Percentiles rank a stretch among this genome's conserved stretches.
phyloP scores from a whole-genome alignment of 1,140 invertebrate genomes.

The Holotrichia oblita region DNA sequence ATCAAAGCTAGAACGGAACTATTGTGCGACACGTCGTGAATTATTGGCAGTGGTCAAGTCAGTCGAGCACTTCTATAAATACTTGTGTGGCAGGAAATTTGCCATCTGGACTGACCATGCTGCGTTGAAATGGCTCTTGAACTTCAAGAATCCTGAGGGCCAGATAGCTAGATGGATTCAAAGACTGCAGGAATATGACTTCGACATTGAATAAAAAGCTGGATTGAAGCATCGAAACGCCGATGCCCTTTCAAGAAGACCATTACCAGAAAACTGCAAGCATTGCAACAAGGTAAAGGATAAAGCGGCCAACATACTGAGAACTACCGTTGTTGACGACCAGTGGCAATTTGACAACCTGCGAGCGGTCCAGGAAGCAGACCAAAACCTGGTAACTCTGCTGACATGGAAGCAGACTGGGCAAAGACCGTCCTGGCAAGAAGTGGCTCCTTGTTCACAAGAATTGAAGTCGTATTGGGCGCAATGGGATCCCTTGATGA shows the following conservation, averaged over 20 bases:
- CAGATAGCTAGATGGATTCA: constrained; percentile 49
- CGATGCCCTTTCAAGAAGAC: constrained; percentile 46
- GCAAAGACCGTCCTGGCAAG: no score
- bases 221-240: constrained; percentile 44
- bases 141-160: constrained; percentile 50
- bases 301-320: neutral
- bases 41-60: constrained; percentile 42
- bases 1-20: constrained; percentile 56
- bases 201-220: constrained; percentile 46
- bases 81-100: constrained; percentile 43
- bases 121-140: constrained; percentile 51
- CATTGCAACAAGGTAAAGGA: constrained; percentile 31
- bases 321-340: no score
- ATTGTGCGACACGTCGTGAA: constrained; percentile 48
- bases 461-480: no score
- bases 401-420: no score
- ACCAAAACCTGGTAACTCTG: no score
- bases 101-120: constrained; percentile 50
- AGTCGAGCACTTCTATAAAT: no score
- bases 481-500: no score
- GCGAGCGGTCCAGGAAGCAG: no score
- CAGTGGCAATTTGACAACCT: no score
- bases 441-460: no score
- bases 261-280: constrained; percentile 43
- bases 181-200: constrained; percentile 44